phyloP scores from a whole-genome alignment of 2,888 invertebrate species.

The Odontocerum albicorne region DNA sequence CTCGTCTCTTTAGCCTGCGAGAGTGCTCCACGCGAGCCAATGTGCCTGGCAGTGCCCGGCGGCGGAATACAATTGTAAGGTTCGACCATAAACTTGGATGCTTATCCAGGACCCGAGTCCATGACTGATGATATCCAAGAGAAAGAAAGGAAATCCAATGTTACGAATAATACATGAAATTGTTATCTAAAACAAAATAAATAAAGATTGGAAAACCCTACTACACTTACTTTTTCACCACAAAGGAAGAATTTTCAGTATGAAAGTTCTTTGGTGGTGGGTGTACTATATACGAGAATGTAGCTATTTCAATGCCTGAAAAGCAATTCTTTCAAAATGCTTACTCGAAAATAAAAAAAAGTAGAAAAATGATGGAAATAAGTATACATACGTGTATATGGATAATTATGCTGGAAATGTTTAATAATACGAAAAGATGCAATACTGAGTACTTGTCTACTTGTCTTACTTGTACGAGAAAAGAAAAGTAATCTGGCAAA shows the following conservation, averaged over 20 bases:
- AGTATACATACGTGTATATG: too few species aligned
- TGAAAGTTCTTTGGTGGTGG: neutral
- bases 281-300: neutral
- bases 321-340: slow-evolving; percentile 25
- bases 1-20: neutral
- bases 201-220: slow-evolving; percentile 9
- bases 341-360: slow-evolving; percentile 9
- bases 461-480: too few species aligned
- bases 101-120: slow-evolving; percentile 28
- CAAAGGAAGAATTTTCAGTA: slow-evolving; percentile 7
- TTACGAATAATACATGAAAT: slow-evolving; percentile 17
- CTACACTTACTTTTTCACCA: slow-evolving; percentile 21
- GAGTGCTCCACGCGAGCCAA: neutral
- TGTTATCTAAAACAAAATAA: slow-evolving; percentile 2
- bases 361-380: slow-evolving; percentile 8
- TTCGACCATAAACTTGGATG: slow-evolving; percentile 15
- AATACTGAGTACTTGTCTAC: too few species aligned
- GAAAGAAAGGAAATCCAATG: slow-evolving; percentile 8
- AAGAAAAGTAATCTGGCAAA: too few species aligned
- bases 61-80: slow-evolving; percentile 16
- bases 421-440: too few species aligned
- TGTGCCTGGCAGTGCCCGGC: too few species aligned
- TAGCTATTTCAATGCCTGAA: slow-evolving; percentile 6
- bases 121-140: slow-evolving; percentile 11
- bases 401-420: too few species aligned